Percentiles rank a stretch among this genome's conserved stretches.
Evolutionary conservation across 2,888 invertebrate genomes (phyloP).

Genomic region (Meliscaeva auricollis): DNA sequence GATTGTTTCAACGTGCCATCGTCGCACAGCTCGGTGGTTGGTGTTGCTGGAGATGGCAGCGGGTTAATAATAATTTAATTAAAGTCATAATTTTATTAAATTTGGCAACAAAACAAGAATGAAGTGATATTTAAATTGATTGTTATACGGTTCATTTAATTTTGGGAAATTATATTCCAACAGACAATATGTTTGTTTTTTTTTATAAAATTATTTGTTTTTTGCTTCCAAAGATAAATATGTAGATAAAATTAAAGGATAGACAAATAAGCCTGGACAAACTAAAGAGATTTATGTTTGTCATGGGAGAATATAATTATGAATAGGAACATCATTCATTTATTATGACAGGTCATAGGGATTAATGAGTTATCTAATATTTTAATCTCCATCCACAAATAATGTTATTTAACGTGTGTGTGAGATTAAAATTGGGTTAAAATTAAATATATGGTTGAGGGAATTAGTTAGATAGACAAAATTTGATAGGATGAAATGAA

Average conservation of each 20-base stretch:
- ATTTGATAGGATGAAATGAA: not conserved
- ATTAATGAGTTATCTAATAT: slow-evolving; percentile 11
- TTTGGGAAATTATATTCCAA: slow-evolving; percentile 4
- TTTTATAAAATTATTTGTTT: slow-evolving; percentile 23
- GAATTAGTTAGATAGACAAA: not conserved
- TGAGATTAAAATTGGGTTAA: not conserved
- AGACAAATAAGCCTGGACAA: no score
- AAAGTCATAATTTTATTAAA: slow-evolving; percentile 52
- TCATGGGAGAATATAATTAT: not conserved
- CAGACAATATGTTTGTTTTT: not conserved
- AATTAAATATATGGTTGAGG: not conserved
- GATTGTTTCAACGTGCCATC: slow-evolving; percentile 2
- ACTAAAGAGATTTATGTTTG: slow-evolving; percentile 9
- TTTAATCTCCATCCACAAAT: not conserved
- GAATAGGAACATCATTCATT: slow-evolving; percentile 9
- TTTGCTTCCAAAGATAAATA: not conserved
- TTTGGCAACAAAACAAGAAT: slow-evolving; percentile 22
- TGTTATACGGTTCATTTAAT: slow-evolving; percentile 45
- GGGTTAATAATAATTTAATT: slow-evolving; percentile 62
- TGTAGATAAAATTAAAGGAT: not conserved
- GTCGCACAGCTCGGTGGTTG: not conserved
- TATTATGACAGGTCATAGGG: slow-evolving; percentile 29
- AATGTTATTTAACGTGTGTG: not conserved
- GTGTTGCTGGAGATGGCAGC: not conserved
- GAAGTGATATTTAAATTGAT: slow-evolving; percentile 39